These are phyloP conservation scores for Brenthis daphne DNA, from an alignment of 2,888 invertebrate species.

Conservation along the genomic window DNA sequence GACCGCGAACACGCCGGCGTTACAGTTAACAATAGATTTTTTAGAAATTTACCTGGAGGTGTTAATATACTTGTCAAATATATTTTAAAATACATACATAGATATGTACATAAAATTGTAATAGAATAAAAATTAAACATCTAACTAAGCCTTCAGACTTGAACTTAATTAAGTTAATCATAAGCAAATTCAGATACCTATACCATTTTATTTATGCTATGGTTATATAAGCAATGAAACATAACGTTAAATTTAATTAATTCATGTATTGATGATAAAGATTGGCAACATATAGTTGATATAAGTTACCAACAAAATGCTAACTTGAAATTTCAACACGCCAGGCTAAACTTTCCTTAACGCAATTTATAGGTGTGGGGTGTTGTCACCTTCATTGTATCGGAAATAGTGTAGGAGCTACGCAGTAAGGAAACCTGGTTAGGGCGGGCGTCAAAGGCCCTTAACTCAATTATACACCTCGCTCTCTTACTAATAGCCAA, in stretches of 20 bases:
- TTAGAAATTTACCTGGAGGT: no score
- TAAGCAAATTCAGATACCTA: no score
- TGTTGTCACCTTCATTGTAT: conserved; percentile 37
- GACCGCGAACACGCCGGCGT: no score
- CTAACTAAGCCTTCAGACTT: no score
- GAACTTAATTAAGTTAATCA: no score
- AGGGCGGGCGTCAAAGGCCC: conserved; percentile 77
- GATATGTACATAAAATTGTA: no score
- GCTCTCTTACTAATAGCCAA: conserved; percentile 41
- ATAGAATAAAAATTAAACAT: no score
- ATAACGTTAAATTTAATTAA: not conserved
- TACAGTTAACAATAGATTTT: no score
- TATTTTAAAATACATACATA: no score
- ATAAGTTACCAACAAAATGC: conserved; percentile 12
- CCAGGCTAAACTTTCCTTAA: conserved; percentile 22
- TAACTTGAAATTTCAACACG: conserved; percentile 19
- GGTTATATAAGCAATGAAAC: not conserved
- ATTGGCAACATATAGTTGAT: conserved; percentile 1
- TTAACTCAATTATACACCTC: conserved; percentile 78
- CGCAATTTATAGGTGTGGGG: conserved; percentile 26
- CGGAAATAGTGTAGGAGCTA: conserved; percentile 41
- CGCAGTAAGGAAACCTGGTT: conserved; percentile 66
- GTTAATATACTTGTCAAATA: no score
- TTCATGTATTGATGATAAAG: not conserved
- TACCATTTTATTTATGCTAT: not conserved